These are phyloP conservation scores for Sebastiscus tertius DNA, from an alignment of 2,797 vertebrate genomes.

Conservation along the genomic window DNA sequence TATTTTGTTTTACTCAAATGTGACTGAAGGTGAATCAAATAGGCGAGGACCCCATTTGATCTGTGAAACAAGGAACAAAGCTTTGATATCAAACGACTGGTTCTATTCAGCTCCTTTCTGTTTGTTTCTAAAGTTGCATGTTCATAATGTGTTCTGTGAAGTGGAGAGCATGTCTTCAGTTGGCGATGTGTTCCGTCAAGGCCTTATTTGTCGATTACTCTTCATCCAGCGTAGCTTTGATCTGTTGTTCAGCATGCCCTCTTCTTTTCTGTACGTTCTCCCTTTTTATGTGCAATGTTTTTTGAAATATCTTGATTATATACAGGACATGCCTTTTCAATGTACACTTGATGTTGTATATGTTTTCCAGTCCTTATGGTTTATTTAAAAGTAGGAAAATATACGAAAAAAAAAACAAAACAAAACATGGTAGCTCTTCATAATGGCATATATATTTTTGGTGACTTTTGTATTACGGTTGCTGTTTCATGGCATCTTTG, in stretches of 20 bases:
- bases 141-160: constrained; percentile 71
- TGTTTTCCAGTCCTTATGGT: constrained; percentile 90
- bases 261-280: constrained; percentile 54
- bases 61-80: constrained; percentile 69
- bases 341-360: constrained; percentile 87
- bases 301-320: constrained; percentile 72
- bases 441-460: constrained; percentile 86
- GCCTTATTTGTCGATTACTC: constrained; percentile 60
- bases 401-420: constrained; percentile 31
- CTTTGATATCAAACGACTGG: constrained; percentile 35
- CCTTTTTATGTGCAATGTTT: constrained; percentile 85
- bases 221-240: constrained; percentile 44
- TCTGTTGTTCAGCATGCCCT: constrained; percentile 69
- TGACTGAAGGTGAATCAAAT: constrained; percentile 66
- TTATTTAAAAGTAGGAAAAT: constrained; percentile 84
- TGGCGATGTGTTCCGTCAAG: constrained; percentile 45
- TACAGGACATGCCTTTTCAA: constrained; percentile 86
- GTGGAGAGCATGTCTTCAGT: constrained; percentile 72
- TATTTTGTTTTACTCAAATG: constrained; percentile 60
- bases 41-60: constrained; percentile 48
- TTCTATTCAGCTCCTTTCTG: constrained; percentile 48
- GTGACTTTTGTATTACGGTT: constrained; percentile 86
- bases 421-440: constrained; percentile 87
- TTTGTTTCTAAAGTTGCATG: constrained; percentile 66
- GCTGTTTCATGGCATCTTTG: constrained; percentile 89